Evolutionary conservation across 2,113 vertebrate species (phyloP), one percentile per base, ranked within the genome.

Genomic region (Macaca mulatta): DNA sequence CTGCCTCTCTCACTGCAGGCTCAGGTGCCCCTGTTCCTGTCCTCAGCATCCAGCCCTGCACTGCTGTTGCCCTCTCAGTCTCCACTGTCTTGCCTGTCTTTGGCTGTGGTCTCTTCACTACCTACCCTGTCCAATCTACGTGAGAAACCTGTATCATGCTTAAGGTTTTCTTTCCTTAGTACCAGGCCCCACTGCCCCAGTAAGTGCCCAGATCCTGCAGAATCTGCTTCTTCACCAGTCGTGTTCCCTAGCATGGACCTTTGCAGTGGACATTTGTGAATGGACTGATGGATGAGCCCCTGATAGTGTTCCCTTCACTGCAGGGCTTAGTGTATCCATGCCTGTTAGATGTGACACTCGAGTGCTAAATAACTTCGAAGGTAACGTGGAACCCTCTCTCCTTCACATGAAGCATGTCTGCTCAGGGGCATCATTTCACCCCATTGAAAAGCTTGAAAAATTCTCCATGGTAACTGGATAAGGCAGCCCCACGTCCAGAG

Each of bases 401-500:
- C 40, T 43, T 88, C 77, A 40, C 13, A 18, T 4, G 67, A 9
- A 45, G 17, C 9, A 25, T 0, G 10, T 72, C 82, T 92, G 45
- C 43, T 30, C 23, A 40, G 82, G 16, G 35, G 67, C 12, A 17
- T 38, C 14, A 16, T 35, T 69, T 77, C 3, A 12, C 59, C 25
- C 9, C 17, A 48, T 7, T 48, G 59, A 45, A 80, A 61, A 22
- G 9, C 35, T 59, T 52, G 11, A 57, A 5, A 35, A 8, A 25
- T 84, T 69, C 43, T 85, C 14, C 0, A 0, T 75, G 8, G 0
- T 45, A 5, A 77, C 1, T 11, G 77, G 38, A 14, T 48, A 77
- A 38, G 57, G 61, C 10, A 2, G 17, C n/a, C 13, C 22, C 38
- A 89, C 3, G 14, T 50, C n/a, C 69, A 87, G 59, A 69, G 74